A percentile compares a stretch with the other conserved stretches of the same genome.
Evolutionary conservation across 1,140 invertebrate genomes (phyloP).

Genomic region (Drosophila yakuba): DNA sequence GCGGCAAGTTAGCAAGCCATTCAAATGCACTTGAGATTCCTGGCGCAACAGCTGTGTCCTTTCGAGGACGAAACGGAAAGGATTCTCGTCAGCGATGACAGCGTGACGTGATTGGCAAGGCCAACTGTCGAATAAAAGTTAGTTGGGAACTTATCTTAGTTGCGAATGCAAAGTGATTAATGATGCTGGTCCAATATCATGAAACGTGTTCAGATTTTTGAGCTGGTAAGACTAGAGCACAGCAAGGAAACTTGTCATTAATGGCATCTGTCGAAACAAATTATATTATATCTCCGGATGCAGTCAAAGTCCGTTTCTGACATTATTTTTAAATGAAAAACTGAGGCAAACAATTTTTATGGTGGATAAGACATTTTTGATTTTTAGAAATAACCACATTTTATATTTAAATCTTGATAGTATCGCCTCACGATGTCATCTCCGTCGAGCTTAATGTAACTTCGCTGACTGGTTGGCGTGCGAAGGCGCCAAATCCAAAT

Average conservation of each 20-base stretch:
- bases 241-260: neutral
- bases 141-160: conserved; percentile 3
- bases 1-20: conserved; percentile 52
- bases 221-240: neutral
- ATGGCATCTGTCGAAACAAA: neutral
- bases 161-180: conserved; percentile 19
- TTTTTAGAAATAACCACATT: too few species aligned
- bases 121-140: conserved; percentile 2
- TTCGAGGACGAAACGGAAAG: conserved; percentile 7
- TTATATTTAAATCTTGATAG: neutral
- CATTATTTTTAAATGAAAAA: too few species aligned
- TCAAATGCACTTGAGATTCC: conserved; percentile 81
- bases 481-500: conserved; percentile 75
- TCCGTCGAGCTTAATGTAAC: conserved; percentile 16
- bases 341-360: too few species aligned
- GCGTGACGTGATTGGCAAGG: conserved; percentile 28
- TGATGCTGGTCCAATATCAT: neutral
- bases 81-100: conserved; percentile 36
- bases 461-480: conserved; percentile 11
- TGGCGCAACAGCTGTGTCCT: conserved; percentile 76
- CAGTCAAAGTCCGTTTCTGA: too few species aligned
- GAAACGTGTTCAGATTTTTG: neutral
- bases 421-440: conserved; percentile 14
- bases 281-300: neutral
- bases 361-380: too few species aligned